A percentile compares a stretch with the other conserved stretches of the same genome.
These are phyloP conservation scores for Lithophane leautieri DNA, from an alignment of 2,888 invertebrate genomes.

Conservation along the genomic window DNA sequence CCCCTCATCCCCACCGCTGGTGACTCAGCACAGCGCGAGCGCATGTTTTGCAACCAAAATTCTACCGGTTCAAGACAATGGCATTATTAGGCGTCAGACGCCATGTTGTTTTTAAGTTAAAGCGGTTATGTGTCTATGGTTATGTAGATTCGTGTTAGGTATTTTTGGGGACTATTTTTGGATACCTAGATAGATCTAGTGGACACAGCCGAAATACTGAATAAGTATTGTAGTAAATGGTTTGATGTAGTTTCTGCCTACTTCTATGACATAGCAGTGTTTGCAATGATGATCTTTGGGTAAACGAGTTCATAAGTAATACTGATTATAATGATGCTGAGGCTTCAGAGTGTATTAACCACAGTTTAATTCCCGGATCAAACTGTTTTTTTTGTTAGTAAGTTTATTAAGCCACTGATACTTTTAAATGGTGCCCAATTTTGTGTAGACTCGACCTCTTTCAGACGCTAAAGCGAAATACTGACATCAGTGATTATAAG, in stretches of 20 bases:
- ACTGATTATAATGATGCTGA: not conserved
- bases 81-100: slow-evolving; percentile 87
- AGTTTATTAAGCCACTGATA: not conserved
- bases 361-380: not conserved
- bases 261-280: rapidly evolving
- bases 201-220: not conserved
- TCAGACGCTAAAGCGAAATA: not conserved
- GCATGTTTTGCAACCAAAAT: slow-evolving; percentile 89
- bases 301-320: not conserved
- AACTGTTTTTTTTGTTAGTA: no score
- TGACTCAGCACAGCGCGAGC: slow-evolving; percentile 87
- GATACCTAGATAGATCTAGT: not conserved
- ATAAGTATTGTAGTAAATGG: not conserved
- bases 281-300: not conserved
- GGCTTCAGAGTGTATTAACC: not conserved
- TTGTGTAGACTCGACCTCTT: not conserved
- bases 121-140: slow-evolving; percentile 50
- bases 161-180: slow-evolving; percentile 50
- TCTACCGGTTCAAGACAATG: slow-evolving; percentile 90
- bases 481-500: not conserved
- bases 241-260: not conserved
- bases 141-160: slow-evolving; percentile 48
- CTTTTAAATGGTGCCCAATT: not conserved
- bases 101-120: slow-evolving; percentile 82
- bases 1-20: slow-evolving; percentile 61